Evolutionary conservation across 2,888 invertebrate species (phyloP).

Genomic region (Laspeyria flexula): DNA sequence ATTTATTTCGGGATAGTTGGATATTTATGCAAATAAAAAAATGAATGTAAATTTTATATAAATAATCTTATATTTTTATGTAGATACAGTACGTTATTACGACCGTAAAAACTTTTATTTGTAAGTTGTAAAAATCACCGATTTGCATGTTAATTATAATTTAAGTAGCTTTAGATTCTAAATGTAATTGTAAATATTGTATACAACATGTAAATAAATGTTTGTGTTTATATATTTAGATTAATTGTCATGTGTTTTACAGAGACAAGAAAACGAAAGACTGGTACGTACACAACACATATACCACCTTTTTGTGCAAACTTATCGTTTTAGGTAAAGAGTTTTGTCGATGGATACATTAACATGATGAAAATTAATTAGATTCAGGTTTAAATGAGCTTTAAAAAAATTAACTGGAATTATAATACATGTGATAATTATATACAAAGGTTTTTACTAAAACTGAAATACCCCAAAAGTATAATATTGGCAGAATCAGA

Average conservation of each 20-base stretch:
- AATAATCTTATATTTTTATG: neutral
- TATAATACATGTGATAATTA: too few relatives aligned
- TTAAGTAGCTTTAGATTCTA: neutral
- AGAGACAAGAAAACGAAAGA: slow-evolving; percentile 64
- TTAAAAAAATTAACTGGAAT: too few relatives aligned
- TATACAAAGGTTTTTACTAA: too few relatives aligned
- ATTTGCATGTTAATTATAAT: neutral
- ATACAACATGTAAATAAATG: neutral
- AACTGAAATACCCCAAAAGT: too few relatives aligned
- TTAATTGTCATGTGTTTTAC: slow-evolving; percentile 57
- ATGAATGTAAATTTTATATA: neutral
- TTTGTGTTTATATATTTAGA: slow-evolving; percentile 22
- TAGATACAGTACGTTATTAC: neutral
- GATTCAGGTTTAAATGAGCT: too few relatives aligned
- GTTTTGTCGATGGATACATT: slow-evolving; percentile 18
- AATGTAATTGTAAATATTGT: slow-evolving; percentile 9
- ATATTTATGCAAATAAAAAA: too few relatives aligned
- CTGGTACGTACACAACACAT: slow-evolving; percentile 62
- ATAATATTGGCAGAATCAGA: too few relatives aligned
- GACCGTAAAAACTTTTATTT: neutral
- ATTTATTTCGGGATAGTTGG: too few relatives aligned
- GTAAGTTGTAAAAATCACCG: neutral
- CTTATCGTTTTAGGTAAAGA: slow-evolving; percentile 17
- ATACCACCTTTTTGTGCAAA: slow-evolving; percentile 23
- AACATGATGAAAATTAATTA: neutral